A percentile compares a stretch with the other conserved stretches of the same genome.
phyloP scores from a whole-genome alignment of 2,797 vertebrate genomes.

The Eurystomus glaucurus region DNA sequence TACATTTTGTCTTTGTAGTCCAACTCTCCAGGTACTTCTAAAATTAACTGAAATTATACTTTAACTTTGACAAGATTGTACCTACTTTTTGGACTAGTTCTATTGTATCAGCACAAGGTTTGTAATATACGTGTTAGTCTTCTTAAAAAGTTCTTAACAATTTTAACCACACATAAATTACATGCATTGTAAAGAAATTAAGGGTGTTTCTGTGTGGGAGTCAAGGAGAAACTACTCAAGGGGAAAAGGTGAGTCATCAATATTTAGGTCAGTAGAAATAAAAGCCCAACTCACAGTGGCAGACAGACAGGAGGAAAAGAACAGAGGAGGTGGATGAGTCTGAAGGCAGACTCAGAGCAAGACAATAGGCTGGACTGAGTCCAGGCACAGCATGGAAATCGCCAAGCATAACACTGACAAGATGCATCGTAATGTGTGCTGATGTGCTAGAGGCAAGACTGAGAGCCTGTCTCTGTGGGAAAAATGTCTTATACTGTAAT shows the following conservation, averaged over 20 bases:
- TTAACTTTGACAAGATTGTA: not conserved
- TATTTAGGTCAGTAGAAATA: constrained; percentile 22
- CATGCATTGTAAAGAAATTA: not conserved
- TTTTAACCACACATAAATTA: not conserved
- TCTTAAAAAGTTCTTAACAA: not conserved
- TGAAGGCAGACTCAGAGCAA: not conserved
- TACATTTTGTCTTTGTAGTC: not conserved
- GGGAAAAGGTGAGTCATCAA: not conserved
- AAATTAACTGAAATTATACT: not conserved
- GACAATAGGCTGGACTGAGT: not conserved
- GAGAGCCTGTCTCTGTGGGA: not conserved
- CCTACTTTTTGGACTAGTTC: not conserved
- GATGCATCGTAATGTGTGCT: not conserved
- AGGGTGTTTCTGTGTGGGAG: not conserved
- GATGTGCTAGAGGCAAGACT: not conserved
- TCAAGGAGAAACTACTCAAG: not conserved
- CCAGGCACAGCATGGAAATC: constrained; percentile 4
- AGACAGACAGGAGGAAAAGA: not conserved
- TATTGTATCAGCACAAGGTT: not conserved
- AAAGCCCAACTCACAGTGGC: not conserved
- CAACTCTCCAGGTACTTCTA: not conserved
- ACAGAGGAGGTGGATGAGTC: not conserved
- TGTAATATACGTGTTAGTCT: not conserved
- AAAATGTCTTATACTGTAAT: constrained; percentile 12
- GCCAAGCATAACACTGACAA: not conserved